phyloP scores from a whole-genome alignment of 1,140 invertebrate genomes.

The Pollicipes pollicipes region DNA sequence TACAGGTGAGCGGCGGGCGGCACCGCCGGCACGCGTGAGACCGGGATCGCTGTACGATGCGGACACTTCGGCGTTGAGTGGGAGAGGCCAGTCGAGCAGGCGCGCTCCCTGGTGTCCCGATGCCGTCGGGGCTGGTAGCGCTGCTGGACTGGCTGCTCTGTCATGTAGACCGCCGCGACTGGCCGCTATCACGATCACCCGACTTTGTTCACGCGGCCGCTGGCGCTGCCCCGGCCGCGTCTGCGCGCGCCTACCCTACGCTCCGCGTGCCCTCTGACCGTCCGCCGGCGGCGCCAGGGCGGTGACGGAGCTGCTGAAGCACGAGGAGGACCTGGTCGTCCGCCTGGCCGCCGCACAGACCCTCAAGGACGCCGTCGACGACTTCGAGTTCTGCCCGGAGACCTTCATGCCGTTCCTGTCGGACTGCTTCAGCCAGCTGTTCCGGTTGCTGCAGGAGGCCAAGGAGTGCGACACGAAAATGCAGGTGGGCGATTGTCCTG shows the following conservation, averaged over 20 bases:
- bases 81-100: too few relatives aligned
- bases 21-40: too few relatives aligned
- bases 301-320: constrained; percentile 19
- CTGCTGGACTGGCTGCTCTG: too few relatives aligned
- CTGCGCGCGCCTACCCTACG: constrained; percentile 36
- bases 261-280: constrained; percentile 48
- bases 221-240: too few relatives aligned
- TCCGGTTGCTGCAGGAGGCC: constrained; percentile 66
- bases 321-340: constrained; percentile 38
- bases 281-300: constrained; percentile 12
- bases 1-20: constrained; percentile 53
- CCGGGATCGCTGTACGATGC: too few relatives aligned
- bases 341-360: constrained; percentile 56
- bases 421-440: constrained; percentile 53
- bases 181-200: too few relatives aligned
- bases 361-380: constrained; percentile 63
- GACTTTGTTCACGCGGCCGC: too few relatives aligned
- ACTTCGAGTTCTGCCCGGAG: constrained; percentile 76
- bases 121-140: too few relatives aligned
- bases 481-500: constrained; percentile 15
- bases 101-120: too few relatives aligned
- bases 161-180: too few relatives aligned
- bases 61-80: too few relatives aligned
- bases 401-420: constrained; percentile 67
- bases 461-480: constrained; percentile 70